Evolutionary conservation across 2,113 vertebrate genomes (phyloP), one percentile per base, ranked within the genome.

Genomic region (Empidonax traillii): DNA sequence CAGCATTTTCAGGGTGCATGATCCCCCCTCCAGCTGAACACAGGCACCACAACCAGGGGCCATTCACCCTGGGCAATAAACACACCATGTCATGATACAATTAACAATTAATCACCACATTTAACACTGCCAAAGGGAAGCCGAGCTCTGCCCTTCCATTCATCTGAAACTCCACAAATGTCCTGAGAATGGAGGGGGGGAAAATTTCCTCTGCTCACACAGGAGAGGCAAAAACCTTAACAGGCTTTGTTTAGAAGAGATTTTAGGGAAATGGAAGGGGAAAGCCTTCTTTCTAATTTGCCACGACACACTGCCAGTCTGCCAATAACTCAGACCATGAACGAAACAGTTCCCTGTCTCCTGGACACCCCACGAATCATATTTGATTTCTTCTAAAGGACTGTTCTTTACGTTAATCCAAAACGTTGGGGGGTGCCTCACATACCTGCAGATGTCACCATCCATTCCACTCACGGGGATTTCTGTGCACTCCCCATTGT

Each of bases 381-480:
- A 27, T 33, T 81, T 33, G 8, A 35, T 31, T 67, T 83, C 56
- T 63, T 39, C 52, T 37, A 49, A 67, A 44, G 55, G 22, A 20
- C 27, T 37, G 14, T 23, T 74, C 46, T 69, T 59, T n/a, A 3
- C 8, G 23, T 68, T 30, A 25, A 61, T 17, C 2, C 1, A 41
- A 76, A 62, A 25, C 6, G 5, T 20, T 79, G 0, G 0, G 31
- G 5, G 78, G 73, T 47, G 49, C 39, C 85, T 86, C 84, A 96
- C 97, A 2, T 97, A 99, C 99, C 98, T 98, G 98, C 99, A 99
- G 37, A 98, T 85, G 21, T 98, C 98, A 4, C 97, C 97, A 81
- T 96, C 96, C 4, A 93, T 93, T 7, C 97, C 95, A 43, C 90
- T 96, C 78, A 97, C 91, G 17, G 98, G 97, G 88, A 99, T 98